A percentile compares a stretch with the other conserved stretches of the same genome.
These are phyloP conservation scores for Limonius californicus DNA, from an alignment of 1,140 invertebrate species.

Conservation along the genomic window DNA sequence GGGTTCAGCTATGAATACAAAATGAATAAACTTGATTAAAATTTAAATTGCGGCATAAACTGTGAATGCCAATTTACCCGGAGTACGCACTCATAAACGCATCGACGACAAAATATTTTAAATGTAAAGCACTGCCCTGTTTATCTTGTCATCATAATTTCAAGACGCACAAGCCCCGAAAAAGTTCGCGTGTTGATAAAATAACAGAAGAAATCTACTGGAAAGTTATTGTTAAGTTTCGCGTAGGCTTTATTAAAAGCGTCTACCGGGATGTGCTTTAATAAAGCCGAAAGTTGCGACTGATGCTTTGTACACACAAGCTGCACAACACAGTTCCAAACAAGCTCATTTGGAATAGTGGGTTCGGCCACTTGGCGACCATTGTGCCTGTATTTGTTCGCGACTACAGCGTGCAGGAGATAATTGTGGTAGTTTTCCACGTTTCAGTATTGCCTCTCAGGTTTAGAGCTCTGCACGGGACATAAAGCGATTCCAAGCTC, in stretches of 20 bases:
- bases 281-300: not conserved
- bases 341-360: constrained; percentile 2
- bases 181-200: not conserved
- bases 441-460: not conserved
- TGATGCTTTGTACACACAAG: not conserved
- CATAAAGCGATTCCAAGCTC: not conserved
- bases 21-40: constrained; percentile 15
- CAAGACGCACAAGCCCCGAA: not conserved
- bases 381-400: not conserved
- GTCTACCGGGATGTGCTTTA: not conserved
- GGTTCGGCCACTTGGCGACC: not conserved
- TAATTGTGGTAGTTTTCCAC: not conserved
- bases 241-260: not conserved
- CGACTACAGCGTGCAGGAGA: not conserved
- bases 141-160: not conserved
- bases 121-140: not conserved
- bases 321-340: not conserved
- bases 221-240: not conserved
- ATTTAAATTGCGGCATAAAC: constrained; percentile 9
- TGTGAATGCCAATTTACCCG: constrained; percentile 1
- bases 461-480: constrained; percentile 1
- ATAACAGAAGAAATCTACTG: too few species aligned
- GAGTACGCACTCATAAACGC: constrained; percentile 1
- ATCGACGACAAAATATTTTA: not conserved
- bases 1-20: constrained; percentile 13